These are phyloP conservation scores for Hystrix cristata DNA, from an alignment of 2,113 vertebrate species.

Conservation along the genomic window DNA sequence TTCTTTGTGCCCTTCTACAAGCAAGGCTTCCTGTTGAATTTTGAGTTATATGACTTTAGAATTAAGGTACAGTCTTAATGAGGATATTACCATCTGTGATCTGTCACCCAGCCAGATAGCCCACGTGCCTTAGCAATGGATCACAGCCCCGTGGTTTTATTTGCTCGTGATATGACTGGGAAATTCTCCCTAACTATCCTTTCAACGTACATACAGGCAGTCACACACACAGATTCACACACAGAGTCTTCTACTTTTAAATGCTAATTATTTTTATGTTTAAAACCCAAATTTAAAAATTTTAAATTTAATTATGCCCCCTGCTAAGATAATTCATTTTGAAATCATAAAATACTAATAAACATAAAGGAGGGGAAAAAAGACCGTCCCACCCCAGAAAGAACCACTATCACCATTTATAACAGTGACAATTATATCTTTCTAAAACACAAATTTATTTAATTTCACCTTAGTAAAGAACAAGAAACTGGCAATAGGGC, in stretches of 20 bases:
- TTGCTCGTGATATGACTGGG: neutral
- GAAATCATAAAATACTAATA: constrained; percentile 45
- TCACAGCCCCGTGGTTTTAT: neutral
- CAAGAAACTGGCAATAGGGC: constrained; percentile 30
- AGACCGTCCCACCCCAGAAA: neutral
- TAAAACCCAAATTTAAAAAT: constrained; percentile 7
- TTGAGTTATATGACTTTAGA: constrained; percentile 56
- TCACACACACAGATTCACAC: neutral
- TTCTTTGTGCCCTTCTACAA: constrained; percentile 9
- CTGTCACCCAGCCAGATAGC: neutral
- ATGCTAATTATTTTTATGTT: neutral
- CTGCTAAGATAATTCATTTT: constrained; percentile 57
- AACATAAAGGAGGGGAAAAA: constrained; percentile 43
- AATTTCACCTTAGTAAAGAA: constrained; percentile 66
- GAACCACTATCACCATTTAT: constrained; percentile 24
- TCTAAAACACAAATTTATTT: constrained; percentile 46
- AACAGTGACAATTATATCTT: constrained; percentile 21
- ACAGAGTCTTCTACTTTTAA: neutral
- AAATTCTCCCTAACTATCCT: neutral
- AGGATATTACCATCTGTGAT: neutral
- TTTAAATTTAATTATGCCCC: neutral
- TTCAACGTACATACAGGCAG: neutral
- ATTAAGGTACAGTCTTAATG: constrained; percentile 8
- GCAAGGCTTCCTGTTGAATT: constrained; percentile 38
- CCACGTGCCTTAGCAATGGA: neutral